Evolutionary conservation across 2,888 invertebrate genomes (phyloP).

Genomic region (Scelioninae gen. 1): DNA sequence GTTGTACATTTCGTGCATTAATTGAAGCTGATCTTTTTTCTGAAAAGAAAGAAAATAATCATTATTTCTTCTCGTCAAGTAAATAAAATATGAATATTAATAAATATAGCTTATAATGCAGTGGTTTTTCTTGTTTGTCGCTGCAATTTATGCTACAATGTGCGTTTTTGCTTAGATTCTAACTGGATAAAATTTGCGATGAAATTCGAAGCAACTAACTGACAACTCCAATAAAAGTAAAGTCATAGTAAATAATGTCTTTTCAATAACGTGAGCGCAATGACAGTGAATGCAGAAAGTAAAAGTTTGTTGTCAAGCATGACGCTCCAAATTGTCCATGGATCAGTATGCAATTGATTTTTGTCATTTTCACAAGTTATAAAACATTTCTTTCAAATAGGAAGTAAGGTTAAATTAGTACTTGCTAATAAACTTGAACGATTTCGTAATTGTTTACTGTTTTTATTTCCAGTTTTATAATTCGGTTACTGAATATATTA

Average conservation of each 20-base stretch:
- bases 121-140: not conserved
- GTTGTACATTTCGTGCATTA: slow-evolving; percentile 38
- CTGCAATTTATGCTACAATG: not conserved
- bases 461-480: too few relatives aligned
- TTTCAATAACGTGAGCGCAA: slow-evolving; percentile 36
- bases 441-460: not conserved
- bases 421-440: too few relatives aligned
- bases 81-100: slow-evolving; percentile 3
- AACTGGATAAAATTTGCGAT: not conserved
- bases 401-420: not conserved
- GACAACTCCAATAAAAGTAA: slow-evolving; percentile 30
- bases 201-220: slow-evolving; percentile 13
- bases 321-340: slow-evolving; percentile 33
- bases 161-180: not conserved
- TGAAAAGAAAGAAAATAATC: slow-evolving; percentile 26
- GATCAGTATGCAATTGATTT: slow-evolving; percentile 34
- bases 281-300: slow-evolving; percentile 54
- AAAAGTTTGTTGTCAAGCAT: slow-evolving; percentile 60
- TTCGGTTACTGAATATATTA: too few relatives aligned
- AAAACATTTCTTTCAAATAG: slow-evolving; percentile 17
- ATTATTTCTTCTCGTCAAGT: slow-evolving; percentile 8
- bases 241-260: slow-evolving; percentile 41
- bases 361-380: slow-evolving; percentile 39
- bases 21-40: slow-evolving; percentile 44
- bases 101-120: not conserved